Evolutionary conservation across 2,888 invertebrate species (phyloP).

Genomic region (Seladonia tumulorum): DNA sequence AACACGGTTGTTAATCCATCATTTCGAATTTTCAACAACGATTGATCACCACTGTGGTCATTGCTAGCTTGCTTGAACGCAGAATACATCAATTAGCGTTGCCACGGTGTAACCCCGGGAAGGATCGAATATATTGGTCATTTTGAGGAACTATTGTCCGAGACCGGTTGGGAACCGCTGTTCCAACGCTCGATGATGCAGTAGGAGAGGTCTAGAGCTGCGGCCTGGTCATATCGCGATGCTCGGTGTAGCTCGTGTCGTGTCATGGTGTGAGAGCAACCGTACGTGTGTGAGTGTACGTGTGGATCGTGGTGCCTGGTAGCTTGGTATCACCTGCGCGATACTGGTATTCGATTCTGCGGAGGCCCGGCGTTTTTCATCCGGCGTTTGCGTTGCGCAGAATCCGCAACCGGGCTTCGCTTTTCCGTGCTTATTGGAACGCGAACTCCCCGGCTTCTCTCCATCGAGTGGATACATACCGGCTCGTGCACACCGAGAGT

Average conservation of each 20-base stretch:
- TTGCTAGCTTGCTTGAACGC: background rate
- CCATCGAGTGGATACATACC: conserved; percentile 5
- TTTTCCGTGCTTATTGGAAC: conserved; percentile 23
- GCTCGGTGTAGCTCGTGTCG: conserved; percentile 6
- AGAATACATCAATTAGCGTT: background rate
- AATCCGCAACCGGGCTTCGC: conserved; percentile 3
- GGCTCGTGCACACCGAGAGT: background rate
- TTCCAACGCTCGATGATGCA: conserved; percentile 9
- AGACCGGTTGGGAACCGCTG: background rate
- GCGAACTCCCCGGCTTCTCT: background rate
- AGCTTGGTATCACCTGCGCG: conserved; percentile 7
- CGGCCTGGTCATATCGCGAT: conserved; percentile 17
- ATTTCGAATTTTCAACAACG: background rate
- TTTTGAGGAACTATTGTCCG: background rate
- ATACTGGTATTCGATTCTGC: conserved; percentile 15
- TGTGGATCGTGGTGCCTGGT: background rate
- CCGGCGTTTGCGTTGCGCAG: conserved; percentile 11
- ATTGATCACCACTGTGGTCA: background rate
- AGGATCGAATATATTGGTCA: background rate
- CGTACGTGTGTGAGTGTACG: background rate
- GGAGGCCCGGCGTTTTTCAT: conserved; percentile 9
- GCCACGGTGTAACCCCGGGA: background rate
- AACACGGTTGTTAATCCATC: too few relatives aligned
- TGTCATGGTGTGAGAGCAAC: background rate
- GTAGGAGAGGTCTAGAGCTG: conserved; percentile 15